phyloP scores from a whole-genome alignment of 2,888 invertebrate species.

The Sphecodes monilicornis region DNA sequence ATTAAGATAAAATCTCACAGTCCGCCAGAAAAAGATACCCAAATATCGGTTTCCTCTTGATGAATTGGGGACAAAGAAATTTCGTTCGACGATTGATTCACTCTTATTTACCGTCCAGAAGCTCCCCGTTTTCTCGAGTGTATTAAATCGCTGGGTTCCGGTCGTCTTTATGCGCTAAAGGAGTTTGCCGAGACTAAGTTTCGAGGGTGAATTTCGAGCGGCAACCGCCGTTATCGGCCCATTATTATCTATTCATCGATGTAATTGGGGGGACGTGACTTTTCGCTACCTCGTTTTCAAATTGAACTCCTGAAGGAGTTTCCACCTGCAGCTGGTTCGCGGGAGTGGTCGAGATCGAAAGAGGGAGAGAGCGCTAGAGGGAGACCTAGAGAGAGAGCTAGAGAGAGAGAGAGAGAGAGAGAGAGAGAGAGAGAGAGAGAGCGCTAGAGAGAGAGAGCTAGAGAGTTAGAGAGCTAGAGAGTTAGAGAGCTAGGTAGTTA shows the following conservation, averaged over 20 bases:
- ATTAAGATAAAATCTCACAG: too few relatives aligned
- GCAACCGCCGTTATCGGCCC: neutral
- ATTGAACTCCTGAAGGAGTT: conserved; percentile 5
- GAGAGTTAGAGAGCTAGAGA: too few relatives aligned
- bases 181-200: neutral
- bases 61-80: neutral
- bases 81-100: neutral
- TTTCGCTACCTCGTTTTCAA: neutral
- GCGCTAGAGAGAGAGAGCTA: too few relatives aligned
- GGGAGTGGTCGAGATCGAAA: neutral
- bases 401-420: too few relatives aligned
- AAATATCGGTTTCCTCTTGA: neutral
- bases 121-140: neutral
- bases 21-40: neutral
- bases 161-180: neutral
- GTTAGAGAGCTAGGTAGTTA: too few relatives aligned
- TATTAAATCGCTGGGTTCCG: neutral
- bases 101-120: neutral
- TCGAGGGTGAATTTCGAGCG: neutral
- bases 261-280: conserved; percentile 17
- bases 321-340: neutral
- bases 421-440: too few relatives aligned
- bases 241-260: conserved; percentile 14
- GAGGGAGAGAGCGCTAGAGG: too few relatives aligned
- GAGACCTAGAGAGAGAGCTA: too few relatives aligned